Evolutionary conservation across 2,113 vertebrate genomes (phyloP), one percentile per base, ranked within the genome.

Genomic region (Andinoacara biseriatus): DNA sequence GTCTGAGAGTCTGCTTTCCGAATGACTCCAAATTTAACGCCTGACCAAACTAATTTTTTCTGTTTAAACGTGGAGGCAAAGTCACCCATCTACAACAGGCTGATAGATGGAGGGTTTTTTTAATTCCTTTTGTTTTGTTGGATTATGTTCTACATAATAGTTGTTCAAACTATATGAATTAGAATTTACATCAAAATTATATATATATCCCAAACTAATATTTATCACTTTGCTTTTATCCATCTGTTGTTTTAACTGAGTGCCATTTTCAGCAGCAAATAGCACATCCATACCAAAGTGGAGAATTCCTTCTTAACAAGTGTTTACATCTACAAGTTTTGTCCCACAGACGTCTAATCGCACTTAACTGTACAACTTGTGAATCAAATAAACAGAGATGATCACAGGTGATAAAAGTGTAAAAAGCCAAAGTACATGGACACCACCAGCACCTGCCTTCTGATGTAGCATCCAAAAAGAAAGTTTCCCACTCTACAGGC

Each of bases 201-300:
- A 3, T 29, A 29, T 31, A 31, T 31, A 31, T 11, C 58, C 29
- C 5, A 60, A 60, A 60, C 18, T 15, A 60, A 60, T 33, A 60
- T 60, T 60, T 29, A 60, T 0, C 58, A 62, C 60, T 35, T 35
- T 62, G 31, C 60, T 62, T 62, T 10, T 60, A 60, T 60, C 59
- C 33, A 5, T 29, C 29, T 62, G 60, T 26, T 7, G 9, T 13
- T 62, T 3, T n/a, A 38, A 3, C 31, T 26, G 29, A 18, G 3
- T 35, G 10, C 10, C 2, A 35, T 62, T 2, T n/a, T 75, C 46
- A 35, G 29, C 9, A 29, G 97, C 97, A 99, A 97, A 96, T 96
- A 97, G 88, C 96, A 99, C 97, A 98, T 96, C 96, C 93, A 97
- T 96, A 97, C 97, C 97, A 98, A 97, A 97, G 95, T 96, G 96